These are phyloP conservation scores for Chiloscyllium plagiosum DNA, from an alignment of 2,113 vertebrate genomes.

Conservation along the genomic window DNA sequence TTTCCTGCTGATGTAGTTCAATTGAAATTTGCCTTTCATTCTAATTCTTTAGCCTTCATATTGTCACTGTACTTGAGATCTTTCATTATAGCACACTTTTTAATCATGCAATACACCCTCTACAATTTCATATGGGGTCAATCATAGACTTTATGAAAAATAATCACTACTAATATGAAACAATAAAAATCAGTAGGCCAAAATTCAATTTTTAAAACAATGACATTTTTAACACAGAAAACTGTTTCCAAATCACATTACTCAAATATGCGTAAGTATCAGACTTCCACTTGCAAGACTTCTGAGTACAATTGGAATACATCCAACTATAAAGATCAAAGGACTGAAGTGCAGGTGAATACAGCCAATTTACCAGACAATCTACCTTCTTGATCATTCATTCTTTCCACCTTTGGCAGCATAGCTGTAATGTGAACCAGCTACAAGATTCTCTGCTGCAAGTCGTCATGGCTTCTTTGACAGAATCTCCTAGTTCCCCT, in stretches of 20 bases:
- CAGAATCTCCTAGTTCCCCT: no score
- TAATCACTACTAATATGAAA: neutral
- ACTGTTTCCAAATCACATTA: neutral
- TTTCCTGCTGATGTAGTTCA: neutral
- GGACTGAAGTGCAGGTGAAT: neutral
- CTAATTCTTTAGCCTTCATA: neutral
- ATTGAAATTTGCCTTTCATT: neutral
- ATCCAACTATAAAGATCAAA: neutral
- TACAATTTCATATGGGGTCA: neutral
- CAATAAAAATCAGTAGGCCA: neutral
- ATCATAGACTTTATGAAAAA: neutral
- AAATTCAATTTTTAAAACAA: neutral
- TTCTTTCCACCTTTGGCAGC: neutral
- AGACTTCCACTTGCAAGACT: neutral
- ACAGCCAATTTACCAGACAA: neutral
- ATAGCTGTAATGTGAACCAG: neutral
- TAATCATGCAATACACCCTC: neutral
- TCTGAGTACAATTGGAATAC: neutral
- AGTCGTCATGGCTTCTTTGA: neutral
- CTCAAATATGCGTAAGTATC: neutral
- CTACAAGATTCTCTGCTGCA: neutral
- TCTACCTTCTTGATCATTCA: neutral
- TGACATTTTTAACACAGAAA: neutral
- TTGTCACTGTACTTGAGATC: neutral
- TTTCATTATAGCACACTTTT: neutral